These are phyloP conservation scores for Cheilosia pagana DNA, from an alignment of 2,888 invertebrate genomes.

Conservation along the genomic window DNA sequence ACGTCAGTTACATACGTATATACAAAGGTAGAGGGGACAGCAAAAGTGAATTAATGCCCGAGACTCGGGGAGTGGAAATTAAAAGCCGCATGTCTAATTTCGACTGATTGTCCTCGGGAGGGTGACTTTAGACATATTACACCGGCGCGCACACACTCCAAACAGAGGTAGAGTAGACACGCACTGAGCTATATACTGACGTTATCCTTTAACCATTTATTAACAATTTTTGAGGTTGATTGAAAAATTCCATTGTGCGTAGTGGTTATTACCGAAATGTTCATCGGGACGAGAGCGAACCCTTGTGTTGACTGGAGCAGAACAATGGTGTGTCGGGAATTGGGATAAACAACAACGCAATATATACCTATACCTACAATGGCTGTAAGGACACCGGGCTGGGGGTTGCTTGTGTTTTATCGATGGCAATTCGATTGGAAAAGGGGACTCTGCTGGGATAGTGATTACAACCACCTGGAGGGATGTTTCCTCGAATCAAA, in stretches of 20 bases:
- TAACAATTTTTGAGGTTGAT: constrained; percentile 60
- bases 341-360: background rate
- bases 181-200: background rate
- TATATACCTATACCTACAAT: background rate
- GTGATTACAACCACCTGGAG: constrained; percentile 45
- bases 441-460: constrained; percentile 17
- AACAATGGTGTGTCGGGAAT: constrained; percentile 23
- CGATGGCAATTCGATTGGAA: constrained; percentile 46
- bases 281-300: constrained; percentile 32
- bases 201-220: constrained; percentile 43
- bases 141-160: no score
- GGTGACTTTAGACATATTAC: background rate
- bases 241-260: constrained; percentile 54
- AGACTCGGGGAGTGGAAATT: constrained; percentile 26
- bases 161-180: no score
- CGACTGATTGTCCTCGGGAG: constrained; percentile 41
- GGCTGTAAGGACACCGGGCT: background rate
- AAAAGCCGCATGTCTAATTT: constrained; percentile 59
- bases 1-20: background rate
- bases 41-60: constrained; percentile 48
- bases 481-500: background rate
- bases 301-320: constrained; percentile 50
- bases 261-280: constrained; percentile 41
- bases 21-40: background rate
- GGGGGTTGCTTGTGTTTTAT: constrained; percentile 37